A percentile compares a stretch with the other conserved stretches of the same genome.
phyloP scores from a whole-genome alignment of 2,113 vertebrate genomes.

The Delphinus delphis region DNA sequence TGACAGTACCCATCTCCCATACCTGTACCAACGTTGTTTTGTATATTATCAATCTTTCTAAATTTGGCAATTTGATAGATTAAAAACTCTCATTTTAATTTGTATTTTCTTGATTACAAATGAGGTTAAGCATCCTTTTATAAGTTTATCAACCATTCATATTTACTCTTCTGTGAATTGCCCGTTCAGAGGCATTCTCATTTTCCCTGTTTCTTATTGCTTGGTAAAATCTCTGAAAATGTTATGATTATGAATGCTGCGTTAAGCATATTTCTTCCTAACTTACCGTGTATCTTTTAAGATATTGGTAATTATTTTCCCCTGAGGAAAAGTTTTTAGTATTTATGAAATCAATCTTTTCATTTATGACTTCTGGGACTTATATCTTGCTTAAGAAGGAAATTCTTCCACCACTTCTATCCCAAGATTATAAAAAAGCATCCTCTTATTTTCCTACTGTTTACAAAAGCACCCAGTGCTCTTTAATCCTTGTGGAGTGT shows the following conservation, averaged over 20 bases:
- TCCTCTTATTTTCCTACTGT: background rate
- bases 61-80: constrained; percentile 13
- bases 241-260: background rate
- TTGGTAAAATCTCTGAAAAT: constrained; percentile 35
- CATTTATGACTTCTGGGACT: background rate
- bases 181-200: background rate
- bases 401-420: background rate
- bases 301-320: background rate
- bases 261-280: background rate
- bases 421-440: background rate
- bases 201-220: constrained; percentile 4
- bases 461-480: background rate
- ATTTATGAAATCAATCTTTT: constrained; percentile 21
- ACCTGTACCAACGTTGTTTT: background rate
- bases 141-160: background rate
- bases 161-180: background rate
- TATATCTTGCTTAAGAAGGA: background rate
- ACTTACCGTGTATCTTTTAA: background rate
- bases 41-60: constrained; percentile 13
- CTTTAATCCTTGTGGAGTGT: background rate
- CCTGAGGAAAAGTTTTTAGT: background rate
- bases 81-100: background rate
- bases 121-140: background rate
- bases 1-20: background rate
- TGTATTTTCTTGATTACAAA: constrained; percentile 1